Base-by-base conservation (phyloP, 1,140 invertebrate genomes). In the Drosophila oshimai region DNA sequence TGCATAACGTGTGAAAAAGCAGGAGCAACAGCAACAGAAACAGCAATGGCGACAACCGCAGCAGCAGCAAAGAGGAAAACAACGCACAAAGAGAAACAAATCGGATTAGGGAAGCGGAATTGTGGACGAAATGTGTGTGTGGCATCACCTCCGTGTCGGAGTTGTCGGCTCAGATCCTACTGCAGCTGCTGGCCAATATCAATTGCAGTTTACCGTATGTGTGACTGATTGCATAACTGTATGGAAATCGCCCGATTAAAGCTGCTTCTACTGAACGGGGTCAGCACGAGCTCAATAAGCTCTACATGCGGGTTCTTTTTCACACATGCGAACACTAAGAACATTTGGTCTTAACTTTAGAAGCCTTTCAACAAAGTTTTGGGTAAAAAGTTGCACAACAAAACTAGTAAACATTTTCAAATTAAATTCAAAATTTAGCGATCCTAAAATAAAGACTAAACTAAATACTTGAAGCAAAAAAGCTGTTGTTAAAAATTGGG, bases 1-100 rank as follows among this genome's bases (percentile, higher is more conserved):
- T 84, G 71, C 81, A 75, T 64, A 86, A 77, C 76, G 76, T 87
- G 78, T 74, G 78, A 76, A 81, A 76, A 57, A 44, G 55, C 61
- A 50, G 37, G 31, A 45, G 37, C 54, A 54, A 15, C 46, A 31
- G 29, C 45, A 60, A 49, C 33, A 45, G 37, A 45, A 54, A 15
- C 46, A 31, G 29, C 45, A 60, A 49, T 41, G 54, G 68, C 69
- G 15, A 33, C 69, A 44, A 37, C 60, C 62, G 41, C 62, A 65
- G 22, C 45, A 26, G 62, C 42, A 50, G 29, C 60, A 67, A 67
- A 50, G 50, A 26, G 31, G 31, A 47, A 55, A 62, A 64, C 60
- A 58, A 60, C 55, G 71, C 76, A 75, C 76, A 76, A 70, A 67
- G 42, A 17, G 36, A 77, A 69, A 60, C 70, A 87, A 87, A 87